Evolutionary conservation across 2,797 vertebrate species (phyloP), one percentile per base, ranked within the genome.

Genomic region (Limosa lapponica): DNA sequence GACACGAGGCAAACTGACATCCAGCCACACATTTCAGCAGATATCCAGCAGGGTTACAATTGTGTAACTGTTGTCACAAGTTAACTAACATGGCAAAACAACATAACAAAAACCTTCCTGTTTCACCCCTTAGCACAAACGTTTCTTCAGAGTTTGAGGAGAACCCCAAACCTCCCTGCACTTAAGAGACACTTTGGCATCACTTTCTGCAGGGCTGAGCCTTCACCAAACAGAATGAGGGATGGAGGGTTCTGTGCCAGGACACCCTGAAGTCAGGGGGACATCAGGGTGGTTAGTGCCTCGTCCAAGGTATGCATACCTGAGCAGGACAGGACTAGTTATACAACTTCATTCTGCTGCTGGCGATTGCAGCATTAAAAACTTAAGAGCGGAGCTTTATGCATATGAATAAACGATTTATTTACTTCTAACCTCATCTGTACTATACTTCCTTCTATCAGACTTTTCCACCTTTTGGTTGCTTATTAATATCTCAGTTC

Each of bases 301-400:
- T 69, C 1, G 0, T 16, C 58, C 62, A 27, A 87, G 58, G 58
- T 24, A n/a, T 2, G 7, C 43, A 41, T 39, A 82, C 52, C 65
- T 81, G 61, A 91, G 67, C 75, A 58, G 32, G 24, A 81, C 10
- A 1, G 49, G 36, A 55, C 62, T 43, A 51, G 49, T 54, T 55
- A 36, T 2, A 14, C 36, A 84, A 15, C 49, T 55, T 66, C 66
- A 32, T 41, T 73, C 46, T 82, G 51, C 73, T 84, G 34, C 48
- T 57, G 34, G 44, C 1, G 0, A 52, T 3, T 51, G 46, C 49
- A 83, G 36, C 30, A 44, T 36, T 54, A 36, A 77, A 81, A 89
- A 43, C 23, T 19, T 10, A 4, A 52, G 14, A 90, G 27, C 0
- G 0, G 70, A 72, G 24, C 18, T 75, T 78, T 51, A n/a, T 30